Conservation (phyloP, 2,797 vertebrate genomes). For the Myripristis jacobus region DNA sequence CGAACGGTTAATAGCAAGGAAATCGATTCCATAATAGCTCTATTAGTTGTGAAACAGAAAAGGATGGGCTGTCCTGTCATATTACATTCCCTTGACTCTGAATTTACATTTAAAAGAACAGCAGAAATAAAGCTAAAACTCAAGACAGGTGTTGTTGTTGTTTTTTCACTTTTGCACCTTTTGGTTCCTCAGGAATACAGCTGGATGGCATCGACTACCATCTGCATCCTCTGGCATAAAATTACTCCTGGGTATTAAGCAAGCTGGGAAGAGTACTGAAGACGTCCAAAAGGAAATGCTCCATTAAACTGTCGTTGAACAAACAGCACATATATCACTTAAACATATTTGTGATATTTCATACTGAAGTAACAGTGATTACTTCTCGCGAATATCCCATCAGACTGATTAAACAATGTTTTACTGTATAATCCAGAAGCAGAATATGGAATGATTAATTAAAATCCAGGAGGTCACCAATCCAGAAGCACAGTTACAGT, state of each 20-base stretch:
- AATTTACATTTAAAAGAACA: not conserved
- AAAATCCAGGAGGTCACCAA: constrained; percentile 39
- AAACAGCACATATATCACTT: constrained; percentile 18
- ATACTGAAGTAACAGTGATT: constrained; percentile 15
- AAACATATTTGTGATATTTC: constrained; percentile 11
- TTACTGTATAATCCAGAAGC: constrained; percentile 34
- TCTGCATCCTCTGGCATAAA: constrained; percentile 42
- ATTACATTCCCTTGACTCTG: not conserved
- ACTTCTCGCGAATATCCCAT: constrained; percentile 33
- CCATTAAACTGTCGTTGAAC: not conserved
- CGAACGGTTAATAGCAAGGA: not conserved
- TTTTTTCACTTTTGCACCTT: constrained; percentile 44
- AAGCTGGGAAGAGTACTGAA: constrained; percentile 14
- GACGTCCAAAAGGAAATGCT: constrained; percentile 21
- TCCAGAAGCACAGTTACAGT: constrained; percentile 47
- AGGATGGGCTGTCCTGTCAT: no score
- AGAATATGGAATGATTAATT: constrained; percentile 5
- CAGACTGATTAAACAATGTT: constrained; percentile 18
- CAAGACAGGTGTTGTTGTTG: not conserved
- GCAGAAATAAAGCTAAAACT: not conserved
- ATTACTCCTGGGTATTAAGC: constrained; percentile 27
- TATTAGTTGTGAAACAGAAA: not conserved
- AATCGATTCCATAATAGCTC: not conserved
- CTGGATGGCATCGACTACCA: constrained; percentile 21
- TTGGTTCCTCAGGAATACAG: constrained; percentile 40